Evolutionary conservation across 2,797 vertebrate species (phyloP).

Genomic region (Steatocranus sp.): DNA sequence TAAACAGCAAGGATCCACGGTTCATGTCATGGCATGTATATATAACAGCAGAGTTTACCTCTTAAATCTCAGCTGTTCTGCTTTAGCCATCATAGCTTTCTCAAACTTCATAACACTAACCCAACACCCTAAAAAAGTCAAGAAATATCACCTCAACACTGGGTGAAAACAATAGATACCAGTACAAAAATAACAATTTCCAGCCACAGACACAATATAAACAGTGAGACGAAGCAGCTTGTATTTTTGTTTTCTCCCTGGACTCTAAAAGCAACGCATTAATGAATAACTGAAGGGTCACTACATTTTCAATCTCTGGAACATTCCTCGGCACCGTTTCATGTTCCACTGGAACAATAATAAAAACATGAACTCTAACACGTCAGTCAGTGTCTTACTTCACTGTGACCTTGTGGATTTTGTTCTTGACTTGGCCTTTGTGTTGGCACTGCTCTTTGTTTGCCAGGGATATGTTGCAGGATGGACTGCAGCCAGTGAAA

Average conservation of each 20-base stretch:
- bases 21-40: background rate
- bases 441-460: conserved; percentile 17
- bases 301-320: background rate
- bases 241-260: background rate
- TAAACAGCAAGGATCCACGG: background rate
- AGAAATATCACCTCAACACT: background rate
- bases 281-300: background rate
- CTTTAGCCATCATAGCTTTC: background rate
- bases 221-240: rapidly evolving
- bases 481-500: conserved; percentile 27
- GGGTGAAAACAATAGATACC: background rate
- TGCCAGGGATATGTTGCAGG: conserved; percentile 17
- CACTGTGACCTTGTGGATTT: background rate
- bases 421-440: conserved; percentile 5
- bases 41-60: background rate
- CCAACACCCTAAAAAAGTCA: background rate
- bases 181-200: background rate
- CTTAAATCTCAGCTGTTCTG: background rate
- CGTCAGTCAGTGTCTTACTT: background rate
- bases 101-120: background rate
- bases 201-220: background rate
- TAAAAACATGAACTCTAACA: background rate
- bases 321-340: background rate
- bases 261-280: background rate
- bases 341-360: background rate